Conservation (phyloP, 2,888 invertebrate genomes). For the Agrochola lychnidis region DNA sequence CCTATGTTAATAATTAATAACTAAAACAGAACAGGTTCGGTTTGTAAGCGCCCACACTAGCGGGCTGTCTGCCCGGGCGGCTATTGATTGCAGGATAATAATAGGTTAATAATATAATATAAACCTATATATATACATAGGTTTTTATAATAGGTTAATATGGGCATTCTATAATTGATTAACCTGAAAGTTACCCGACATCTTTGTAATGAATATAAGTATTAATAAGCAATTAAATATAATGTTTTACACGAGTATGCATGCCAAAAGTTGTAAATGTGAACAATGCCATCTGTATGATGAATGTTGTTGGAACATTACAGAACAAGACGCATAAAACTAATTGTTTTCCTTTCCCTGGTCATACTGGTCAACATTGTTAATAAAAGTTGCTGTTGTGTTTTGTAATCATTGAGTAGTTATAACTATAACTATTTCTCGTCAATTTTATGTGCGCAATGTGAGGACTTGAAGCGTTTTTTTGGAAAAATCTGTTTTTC, state of each 20-base stretch:
- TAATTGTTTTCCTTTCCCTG: slow-evolving; percentile 7
- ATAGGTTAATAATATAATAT: too few species aligned
- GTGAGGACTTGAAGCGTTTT: not conserved
- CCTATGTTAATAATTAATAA: too few species aligned
- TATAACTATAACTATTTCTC: not conserved
- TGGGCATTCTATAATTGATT: not conserved
- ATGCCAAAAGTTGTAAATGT: slow-evolving; percentile 11
- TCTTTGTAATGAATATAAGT: not conserved
- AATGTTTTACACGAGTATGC: not conserved
- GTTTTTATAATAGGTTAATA: too few species aligned
- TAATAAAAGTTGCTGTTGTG: not conserved
- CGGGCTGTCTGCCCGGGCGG: too few species aligned
- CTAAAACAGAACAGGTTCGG: too few species aligned
- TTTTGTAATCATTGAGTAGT: not conserved
- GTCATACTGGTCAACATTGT: not conserved
- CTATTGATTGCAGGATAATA: too few species aligned
- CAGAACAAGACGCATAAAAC: not conserved
- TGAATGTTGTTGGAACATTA: not conserved
- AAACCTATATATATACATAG: too few species aligned
- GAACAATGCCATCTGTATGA: not conserved
- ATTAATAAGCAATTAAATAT: not conserved
- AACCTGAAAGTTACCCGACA: not conserved
- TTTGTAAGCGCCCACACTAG: too few species aligned
- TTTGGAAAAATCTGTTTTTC: not conserved
- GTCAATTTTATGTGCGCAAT: not conserved